phyloP scores from a whole-genome alignment of 1,140 invertebrate species.

The Drosophila busckii region DNA sequence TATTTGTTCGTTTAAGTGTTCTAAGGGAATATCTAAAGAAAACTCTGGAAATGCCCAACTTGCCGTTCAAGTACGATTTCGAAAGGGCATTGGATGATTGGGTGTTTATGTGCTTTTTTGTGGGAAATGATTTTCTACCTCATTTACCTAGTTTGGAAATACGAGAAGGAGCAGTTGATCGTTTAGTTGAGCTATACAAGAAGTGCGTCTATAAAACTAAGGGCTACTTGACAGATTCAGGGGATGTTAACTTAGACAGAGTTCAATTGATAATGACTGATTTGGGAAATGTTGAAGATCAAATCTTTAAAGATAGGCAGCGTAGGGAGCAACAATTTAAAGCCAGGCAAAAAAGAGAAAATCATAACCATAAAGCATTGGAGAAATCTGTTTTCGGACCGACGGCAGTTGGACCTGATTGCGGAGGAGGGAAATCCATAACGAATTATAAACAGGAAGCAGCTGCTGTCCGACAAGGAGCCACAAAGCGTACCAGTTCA shows the following conservation, averaged over 20 bases:
- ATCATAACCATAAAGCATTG: constrained; percentile 38
- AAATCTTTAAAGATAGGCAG: constrained; percentile 97
- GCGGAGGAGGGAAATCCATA: constrained; percentile 66
- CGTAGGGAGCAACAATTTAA: constrained; percentile 90
- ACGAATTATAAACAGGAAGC: constrained; percentile 85
- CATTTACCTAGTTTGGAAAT: constrained; percentile 99
- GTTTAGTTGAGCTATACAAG: constrained; percentile 96
- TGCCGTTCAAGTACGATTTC: constrained; percentile 94
- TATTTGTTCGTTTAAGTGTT: constrained; percentile 95
- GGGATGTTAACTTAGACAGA: constrained; percentile 93
- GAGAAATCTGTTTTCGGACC: constrained; percentile 85
- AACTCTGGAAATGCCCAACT: constrained; percentile 94
- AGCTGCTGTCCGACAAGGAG: constrained; percentile 81
- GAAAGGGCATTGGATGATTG: constrained; percentile 97
- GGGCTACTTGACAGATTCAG: constrained; percentile 97
- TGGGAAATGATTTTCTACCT: constrained; percentile 99
- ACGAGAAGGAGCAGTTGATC: constrained; percentile 97
- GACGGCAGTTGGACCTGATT: constrained; percentile 79
- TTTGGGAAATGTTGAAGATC: constrained; percentile 96
- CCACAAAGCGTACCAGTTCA: constrained; percentile 78
- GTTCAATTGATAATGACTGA: constrained; percentile 97
- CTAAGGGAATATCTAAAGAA: constrained; percentile 96
- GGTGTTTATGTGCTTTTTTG: constrained; percentile 99
- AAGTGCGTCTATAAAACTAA: constrained; percentile 95
- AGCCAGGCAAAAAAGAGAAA: constrained; percentile 84